Conservation (phyloP, 2,113 vertebrate species). For the Connochaetes taurinus region DNA sequence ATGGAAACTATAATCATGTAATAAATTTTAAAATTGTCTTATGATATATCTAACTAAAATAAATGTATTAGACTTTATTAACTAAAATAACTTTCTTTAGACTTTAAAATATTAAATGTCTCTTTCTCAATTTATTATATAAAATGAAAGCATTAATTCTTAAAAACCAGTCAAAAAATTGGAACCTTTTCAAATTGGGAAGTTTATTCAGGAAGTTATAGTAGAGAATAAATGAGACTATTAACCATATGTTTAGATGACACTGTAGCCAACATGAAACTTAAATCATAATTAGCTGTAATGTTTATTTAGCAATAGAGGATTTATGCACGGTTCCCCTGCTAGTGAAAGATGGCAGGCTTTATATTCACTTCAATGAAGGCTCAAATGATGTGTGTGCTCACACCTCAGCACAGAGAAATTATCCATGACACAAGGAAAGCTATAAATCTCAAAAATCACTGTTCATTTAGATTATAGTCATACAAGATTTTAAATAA, state of each 20-base stretch:
- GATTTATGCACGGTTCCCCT: conserved; percentile 42
- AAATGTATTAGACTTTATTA: background rate
- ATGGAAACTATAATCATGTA: background rate
- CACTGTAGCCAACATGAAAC: conserved; percentile 38
- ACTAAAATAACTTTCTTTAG: background rate
- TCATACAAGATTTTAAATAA: background rate
- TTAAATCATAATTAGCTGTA: conserved; percentile 64
- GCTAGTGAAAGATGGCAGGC: conserved; percentile 50
- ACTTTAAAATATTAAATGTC: conserved; percentile 7
- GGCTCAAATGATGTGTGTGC: conserved; percentile 32
- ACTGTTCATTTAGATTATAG: conserved; percentile 69
- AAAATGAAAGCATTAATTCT: conserved; percentile 1
- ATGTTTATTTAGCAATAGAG: conserved; percentile 54
- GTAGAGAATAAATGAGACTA: conserved; percentile 49
- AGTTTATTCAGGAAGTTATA: conserved; percentile 36
- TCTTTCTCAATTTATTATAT: background rate
- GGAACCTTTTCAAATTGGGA: conserved; percentile 31
- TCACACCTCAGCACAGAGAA: conserved; percentile 63
- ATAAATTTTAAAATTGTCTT: background rate
- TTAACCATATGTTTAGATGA: conserved; percentile 51
- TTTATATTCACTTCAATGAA: conserved; percentile 51
- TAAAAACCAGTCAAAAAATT: conserved; percentile 20
- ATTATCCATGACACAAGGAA: conserved; percentile 69
- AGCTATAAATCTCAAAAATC: conserved; percentile 69
- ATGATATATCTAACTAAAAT: background rate